These are phyloP conservation scores for Ochotona curzoniae DNA, from an alignment of 2,113 vertebrate species.

Conservation along the genomic window DNA sequence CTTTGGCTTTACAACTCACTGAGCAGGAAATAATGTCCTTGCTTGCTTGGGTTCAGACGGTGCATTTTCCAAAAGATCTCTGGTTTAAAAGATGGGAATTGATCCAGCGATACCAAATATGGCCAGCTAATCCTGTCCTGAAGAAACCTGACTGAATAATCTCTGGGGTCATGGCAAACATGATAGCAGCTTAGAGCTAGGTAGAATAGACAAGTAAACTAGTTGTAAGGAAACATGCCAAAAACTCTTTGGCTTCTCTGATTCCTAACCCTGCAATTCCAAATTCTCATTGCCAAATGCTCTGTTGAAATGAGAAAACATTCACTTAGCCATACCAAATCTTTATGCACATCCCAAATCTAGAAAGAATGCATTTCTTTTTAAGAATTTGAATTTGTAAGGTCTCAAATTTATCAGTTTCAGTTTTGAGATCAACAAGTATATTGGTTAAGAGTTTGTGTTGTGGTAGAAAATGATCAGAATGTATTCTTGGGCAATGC, in stretches of 20 bases:
- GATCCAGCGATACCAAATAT: conserved; percentile 12
- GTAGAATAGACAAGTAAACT: background rate
- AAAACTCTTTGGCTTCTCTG: background rate
- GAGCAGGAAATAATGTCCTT: background rate
- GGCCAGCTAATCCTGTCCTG: background rate
- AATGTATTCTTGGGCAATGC: background rate
- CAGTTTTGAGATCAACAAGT: background rate
- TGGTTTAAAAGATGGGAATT: background rate
- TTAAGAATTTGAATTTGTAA: background rate
- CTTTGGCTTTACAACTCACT: background rate
- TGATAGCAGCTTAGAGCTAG: background rate
- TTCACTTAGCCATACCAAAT: background rate
- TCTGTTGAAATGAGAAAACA: background rate
- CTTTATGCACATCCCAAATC: background rate
- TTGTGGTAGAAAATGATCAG: background rate
- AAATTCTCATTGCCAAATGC: background rate
- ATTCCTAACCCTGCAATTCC: background rate
- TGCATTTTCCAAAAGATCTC: background rate
- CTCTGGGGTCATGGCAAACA: background rate
- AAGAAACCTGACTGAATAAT: background rate
- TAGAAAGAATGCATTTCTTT: background rate
- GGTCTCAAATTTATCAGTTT: background rate
- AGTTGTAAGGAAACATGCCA: background rate
- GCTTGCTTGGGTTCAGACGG: background rate
- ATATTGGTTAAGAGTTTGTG: background rate